Conservation (phyloP, 2,888 invertebrate species). For the Vanessa cardui region DNA sequence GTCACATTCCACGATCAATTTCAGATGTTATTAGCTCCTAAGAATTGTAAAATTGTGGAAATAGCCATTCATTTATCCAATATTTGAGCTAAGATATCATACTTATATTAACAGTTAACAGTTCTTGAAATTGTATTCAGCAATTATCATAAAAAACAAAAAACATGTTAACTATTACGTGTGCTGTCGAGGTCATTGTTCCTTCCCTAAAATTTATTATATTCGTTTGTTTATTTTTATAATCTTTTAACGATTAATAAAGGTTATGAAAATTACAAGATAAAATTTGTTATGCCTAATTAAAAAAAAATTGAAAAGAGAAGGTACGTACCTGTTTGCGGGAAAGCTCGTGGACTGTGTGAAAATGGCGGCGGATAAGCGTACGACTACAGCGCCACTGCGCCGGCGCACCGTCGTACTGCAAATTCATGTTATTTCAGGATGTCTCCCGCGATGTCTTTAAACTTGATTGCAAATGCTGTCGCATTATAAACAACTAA, state of each 20-base stretch:
- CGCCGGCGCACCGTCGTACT: constrained; percentile 61
- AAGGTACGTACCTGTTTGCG: constrained; percentile 73
- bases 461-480: constrained; percentile 44
- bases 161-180: constrained; percentile 81
- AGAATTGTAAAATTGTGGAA: constrained; percentile 21
- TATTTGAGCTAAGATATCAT: constrained; percentile 42
- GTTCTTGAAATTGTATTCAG: constrained; percentile 58
- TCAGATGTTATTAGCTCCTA: constrained; percentile 70
- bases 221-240: background rate
- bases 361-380: constrained; percentile 79
- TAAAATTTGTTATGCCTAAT: constrained; percentile 4
- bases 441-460: constrained; percentile 82
- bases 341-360: constrained; percentile 77
- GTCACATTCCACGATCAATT: constrained; percentile 75
- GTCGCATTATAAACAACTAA: constrained; percentile 23
- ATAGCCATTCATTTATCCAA: constrained; percentile 42
- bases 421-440: constrained; percentile 81
- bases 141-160: constrained; percentile 68
- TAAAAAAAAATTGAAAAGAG: constrained; percentile 26
- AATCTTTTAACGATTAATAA: background rate
- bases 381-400: constrained; percentile 73
- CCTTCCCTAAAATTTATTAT: constrained; percentile 23
- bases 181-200: constrained; percentile 59
- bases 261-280: background rate
- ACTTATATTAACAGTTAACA: constrained; percentile 50